phyloP scores from a whole-genome alignment of 2,797 vertebrate genomes.

The Acanthiza pusilla region DNA sequence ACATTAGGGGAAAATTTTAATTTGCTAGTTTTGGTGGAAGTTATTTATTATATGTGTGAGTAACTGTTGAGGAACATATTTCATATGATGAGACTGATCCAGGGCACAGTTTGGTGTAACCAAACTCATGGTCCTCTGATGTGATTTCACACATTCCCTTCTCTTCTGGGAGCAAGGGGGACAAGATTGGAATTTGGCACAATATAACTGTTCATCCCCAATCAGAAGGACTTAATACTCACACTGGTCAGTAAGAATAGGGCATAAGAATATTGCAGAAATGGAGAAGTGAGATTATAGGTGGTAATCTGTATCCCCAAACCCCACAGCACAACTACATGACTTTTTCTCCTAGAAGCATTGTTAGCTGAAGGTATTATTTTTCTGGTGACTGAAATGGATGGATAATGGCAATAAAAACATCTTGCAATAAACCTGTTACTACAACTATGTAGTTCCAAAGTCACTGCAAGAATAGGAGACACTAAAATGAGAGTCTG shows the following conservation, averaged over 20 bases:
- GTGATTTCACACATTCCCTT: not conserved
- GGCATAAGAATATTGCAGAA: not conserved
- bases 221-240: not conserved
- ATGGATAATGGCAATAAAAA: not conserved
- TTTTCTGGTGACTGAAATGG: not conserved
- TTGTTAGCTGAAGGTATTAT: not conserved
- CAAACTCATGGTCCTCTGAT: not conserved
- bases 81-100: not conserved
- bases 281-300: not conserved
- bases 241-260: not conserved
- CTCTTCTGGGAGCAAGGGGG: not conserved
- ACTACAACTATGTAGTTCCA: not conserved
- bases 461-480: not conserved
- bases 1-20: not conserved
- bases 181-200: not conserved
- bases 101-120: not conserved
- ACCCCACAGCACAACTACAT: not conserved
- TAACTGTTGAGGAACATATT: not conserved
- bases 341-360: not conserved
- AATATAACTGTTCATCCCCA: not conserved
- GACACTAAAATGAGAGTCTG: not conserved
- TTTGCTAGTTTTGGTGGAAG: not conserved
- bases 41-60: not conserved
- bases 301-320: not conserved
- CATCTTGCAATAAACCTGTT: not conserved